Evolutionary conservation across 1,140 invertebrate genomes (phyloP), one percentile per base, ranked within the genome.

Genomic region (Listronotus oregonensis): DNA sequence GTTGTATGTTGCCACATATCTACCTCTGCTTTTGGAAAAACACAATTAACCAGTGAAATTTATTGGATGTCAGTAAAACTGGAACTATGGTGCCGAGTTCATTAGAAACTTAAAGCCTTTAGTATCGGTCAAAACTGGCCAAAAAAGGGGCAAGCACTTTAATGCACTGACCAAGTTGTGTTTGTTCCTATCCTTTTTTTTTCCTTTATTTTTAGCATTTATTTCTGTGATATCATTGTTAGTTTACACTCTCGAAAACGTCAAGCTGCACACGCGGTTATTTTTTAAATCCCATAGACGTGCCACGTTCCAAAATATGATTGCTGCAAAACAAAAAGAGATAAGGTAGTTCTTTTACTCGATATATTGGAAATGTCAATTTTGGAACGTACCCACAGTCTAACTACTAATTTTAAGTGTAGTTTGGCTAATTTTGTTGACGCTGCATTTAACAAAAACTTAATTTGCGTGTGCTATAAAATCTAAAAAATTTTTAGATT

Each of bases 221-320:
- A 66, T 73, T 73, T 73, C 71, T 73, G 71, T 73, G 71, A 73
- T 73, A 73, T 73, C 62, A 52, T 63, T 68, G 66, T 73, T 71
- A 73, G 71, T 73, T 69, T 68, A 69, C 69, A 68, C 55, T 70
- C 57, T 43, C 27, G 61, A 67, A 62, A 62, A 46, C 34, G 27
- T 47, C 58, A 60, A 44, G 54, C 57, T 66, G 52, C 17, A 52
- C 57, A n/a, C 15, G 10, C n/a, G 12, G 6, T 31, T 32, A 21
- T 57, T 44, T 57, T 11, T 43, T n/a, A 21, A 12, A 57, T 27
- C 17, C 5, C 40, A n/a, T 10, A 54, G 51, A 34, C 12, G 17
- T 49, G n/a, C 18, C 11, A 21, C 17, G 14, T 49, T 18, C 11
- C 27, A 49, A 18, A 18, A 18, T 4, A 21, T 49, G 17, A 14